phyloP scores from a whole-genome alignment of 2,888 invertebrate species.

The Galerucella pusilla region DNA sequence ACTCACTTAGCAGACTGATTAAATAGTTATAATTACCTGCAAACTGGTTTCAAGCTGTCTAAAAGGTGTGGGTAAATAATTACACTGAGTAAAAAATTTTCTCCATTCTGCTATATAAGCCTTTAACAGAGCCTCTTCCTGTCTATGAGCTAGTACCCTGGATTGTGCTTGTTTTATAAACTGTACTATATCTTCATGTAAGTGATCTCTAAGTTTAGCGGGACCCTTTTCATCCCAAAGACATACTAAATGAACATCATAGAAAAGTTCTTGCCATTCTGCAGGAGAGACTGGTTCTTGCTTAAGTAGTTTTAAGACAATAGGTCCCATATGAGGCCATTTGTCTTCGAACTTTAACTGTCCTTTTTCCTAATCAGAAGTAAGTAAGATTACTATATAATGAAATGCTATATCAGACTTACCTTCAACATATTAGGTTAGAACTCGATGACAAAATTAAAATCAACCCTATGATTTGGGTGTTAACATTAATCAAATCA shows the following conservation, averaged over 20 bases:
- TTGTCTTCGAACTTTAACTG: conserved; percentile 93
- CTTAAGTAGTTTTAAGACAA: conserved; percentile 91
- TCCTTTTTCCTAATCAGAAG: conserved; percentile 74
- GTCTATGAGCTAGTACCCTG: conserved; percentile 89
- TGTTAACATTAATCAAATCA: conserved; percentile 22
- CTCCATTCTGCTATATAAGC: conserved; percentile 99
- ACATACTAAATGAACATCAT: conserved; percentile 94
- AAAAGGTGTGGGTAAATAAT: conserved; percentile 96
- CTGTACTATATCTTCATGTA: conserved; percentile 92
- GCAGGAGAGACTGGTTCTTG: conserved; percentile 93
- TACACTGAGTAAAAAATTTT: conserved; percentile 97
- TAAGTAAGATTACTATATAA: neutral
- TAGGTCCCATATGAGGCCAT: conserved; percentile 96
- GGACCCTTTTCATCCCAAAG: conserved; percentile 98
- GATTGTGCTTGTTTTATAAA: conserved; percentile 94
- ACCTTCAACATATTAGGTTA: conserved; percentile 57
- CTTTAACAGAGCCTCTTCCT: conserved; percentile 94
- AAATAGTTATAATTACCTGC: conserved; percentile 60
- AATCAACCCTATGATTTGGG: conserved; percentile 19
- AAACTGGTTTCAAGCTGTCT: conserved; percentile 88
- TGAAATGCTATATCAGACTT: conserved; percentile 35
- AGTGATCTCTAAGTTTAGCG: conserved; percentile 85
- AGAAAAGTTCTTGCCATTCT: conserved; percentile 99
- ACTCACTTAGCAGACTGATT: neutral
- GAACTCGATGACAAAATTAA: conserved; percentile 26